Base-by-base conservation (phyloP, 2,888 invertebrate species). In the Nomada lathburiana region DNA sequence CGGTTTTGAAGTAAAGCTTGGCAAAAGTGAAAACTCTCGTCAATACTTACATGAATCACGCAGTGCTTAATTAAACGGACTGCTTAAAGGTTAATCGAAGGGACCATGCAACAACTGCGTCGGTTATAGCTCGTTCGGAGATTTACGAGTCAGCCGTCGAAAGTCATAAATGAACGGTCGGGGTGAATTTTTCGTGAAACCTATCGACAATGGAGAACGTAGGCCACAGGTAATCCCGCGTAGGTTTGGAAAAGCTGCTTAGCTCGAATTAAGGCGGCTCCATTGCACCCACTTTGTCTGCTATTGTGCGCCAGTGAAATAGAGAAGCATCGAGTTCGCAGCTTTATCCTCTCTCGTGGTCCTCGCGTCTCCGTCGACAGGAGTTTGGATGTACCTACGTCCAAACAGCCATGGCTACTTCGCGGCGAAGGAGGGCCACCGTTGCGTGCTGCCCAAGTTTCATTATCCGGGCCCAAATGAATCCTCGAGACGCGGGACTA, bases 391-490 rank as follows among this genome's bases (percentile, higher is more conserved):
- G 36, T 7, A 36, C 42, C 60, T 71, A 60, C 57, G 78, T 62
- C 44, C 47, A 18, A 47, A 2, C 55, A 47, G 52, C 57, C 10
- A 20, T 23, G 11, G 50, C 18, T 69, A 47, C 20, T 16, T 20
- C 13, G 26, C 13, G 65, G 52, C 13, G 36, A 67, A 44, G 47
- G 60, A 16, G 73, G 76, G n/a, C 26, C 13, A n/a, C 53, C 11
- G 57, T 90, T 86, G 89, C 89, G 88, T 90, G 90, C 89, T 89
- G 88, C 82, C 86, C 87, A 84, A 89, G 87, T 91, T 91, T 88
- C 91, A 91, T 91, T 91, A 90, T 18, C 84, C 63, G 74, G 68
- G 67, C 74, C 88, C 82, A 89, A 91, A 91, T 89, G 91, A 90
- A 91, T 90, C 87, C 84, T 80, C 72, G 83, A 72, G 87, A 76